These are phyloP conservation scores for Diarsia brunnea DNA, from an alignment of 2,888 invertebrate genomes.

Conservation along the genomic window DNA sequence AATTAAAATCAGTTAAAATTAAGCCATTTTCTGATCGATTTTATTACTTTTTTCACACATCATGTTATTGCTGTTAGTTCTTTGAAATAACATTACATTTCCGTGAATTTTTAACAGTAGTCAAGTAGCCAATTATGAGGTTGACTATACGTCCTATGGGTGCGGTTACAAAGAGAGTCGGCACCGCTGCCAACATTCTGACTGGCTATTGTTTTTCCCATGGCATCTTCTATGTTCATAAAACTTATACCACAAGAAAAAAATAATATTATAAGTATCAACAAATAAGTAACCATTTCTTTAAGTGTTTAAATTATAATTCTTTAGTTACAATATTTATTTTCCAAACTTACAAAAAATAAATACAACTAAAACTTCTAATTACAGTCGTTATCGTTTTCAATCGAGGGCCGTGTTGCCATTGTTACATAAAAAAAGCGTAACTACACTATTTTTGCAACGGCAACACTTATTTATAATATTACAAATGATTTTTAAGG, in stretches of 20 bases:
- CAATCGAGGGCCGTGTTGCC: conserved; percentile 47
- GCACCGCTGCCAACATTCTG: background rate
- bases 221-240: background rate
- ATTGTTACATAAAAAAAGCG: no score
- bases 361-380: conserved; percentile 60
- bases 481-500: conserved; percentile 9
- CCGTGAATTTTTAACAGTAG: no score
- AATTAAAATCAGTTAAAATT: no score
- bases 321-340: conserved; percentile 62
- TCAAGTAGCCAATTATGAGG: no score
- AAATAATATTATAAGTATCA: background rate
- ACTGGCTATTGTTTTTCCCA: background rate
- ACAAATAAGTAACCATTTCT: conserved; percentile 32
- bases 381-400: conserved; percentile 39
- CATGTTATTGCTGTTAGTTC: no score
- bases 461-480: conserved; percentile 34
- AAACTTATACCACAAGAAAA: background rate
- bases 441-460: conserved; percentile 3
- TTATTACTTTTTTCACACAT: no score
- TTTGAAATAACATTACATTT: no score
- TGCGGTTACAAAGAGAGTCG: no score
- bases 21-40: no score
- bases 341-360: conserved; percentile 62
- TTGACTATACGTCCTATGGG: background rate
- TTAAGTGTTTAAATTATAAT: conserved; percentile 21